Evolutionary conservation across 2,888 invertebrate genomes (phyloP), one percentile per base, ranked within the genome.

Genomic region (Lutraria lutraria): DNA sequence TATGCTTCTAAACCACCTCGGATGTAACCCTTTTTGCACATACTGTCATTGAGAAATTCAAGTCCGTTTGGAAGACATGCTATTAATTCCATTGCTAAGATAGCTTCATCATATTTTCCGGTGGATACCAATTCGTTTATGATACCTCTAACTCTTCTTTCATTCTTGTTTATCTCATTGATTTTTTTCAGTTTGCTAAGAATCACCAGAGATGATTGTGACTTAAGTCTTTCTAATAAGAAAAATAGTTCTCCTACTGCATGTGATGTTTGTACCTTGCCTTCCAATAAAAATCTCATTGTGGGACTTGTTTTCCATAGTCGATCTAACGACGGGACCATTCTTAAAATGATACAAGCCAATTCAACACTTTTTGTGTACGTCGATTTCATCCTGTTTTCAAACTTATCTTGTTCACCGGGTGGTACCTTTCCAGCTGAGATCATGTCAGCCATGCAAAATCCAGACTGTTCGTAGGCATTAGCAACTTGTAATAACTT

Each of bases 1-100:
- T 63, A 63, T 63, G 63, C 63, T n/a, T 63, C 63, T 10, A 63
- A 63, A 63, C 63, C 63, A 63, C 63, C 63, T 21, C 63, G 63
- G 21, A 63, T 63, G 63, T 63, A 63, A 3, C n/a, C 13, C 8
- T 68, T 25, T 10, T 8, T 25, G 13, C 25, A 68, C 13, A 25
- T 68, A 68, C 25, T 25, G 25, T 68, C 63, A 68, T 25, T 25
- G n/a, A 68, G 25, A 12, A 25, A 8, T n/a, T 68, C 63, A 8
- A 0, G 25, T n/a, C 25, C 63, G 25, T 68, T 68, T 68, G 63
- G 63, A 68, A 68, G 63, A 25, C 63, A 68, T 10, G 63, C 25
- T 68, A 68, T 68, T 25, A 68, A 12, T 3, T 68, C 25, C 63
- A 68, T 68, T n/a, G 63, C 21, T 25, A 68, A 68, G 12, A 68